phyloP scores from a whole-genome alignment of 2,113 vertebrate species.

The Phalacrocorax carbo region DNA sequence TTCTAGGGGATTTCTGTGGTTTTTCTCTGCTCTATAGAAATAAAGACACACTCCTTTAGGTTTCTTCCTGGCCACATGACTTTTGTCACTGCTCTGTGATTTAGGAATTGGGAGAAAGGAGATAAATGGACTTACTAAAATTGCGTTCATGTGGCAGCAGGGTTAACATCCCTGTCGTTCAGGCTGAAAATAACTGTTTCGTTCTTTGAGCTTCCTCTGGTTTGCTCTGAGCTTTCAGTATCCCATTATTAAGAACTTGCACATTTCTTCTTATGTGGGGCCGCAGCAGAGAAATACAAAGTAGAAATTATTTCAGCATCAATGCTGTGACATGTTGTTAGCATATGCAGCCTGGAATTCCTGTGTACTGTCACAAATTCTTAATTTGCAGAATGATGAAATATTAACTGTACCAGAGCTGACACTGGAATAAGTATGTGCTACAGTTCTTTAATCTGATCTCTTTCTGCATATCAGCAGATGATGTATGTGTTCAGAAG shows the following conservation, averaged over 20 bases:
- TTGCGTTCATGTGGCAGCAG: neutral
- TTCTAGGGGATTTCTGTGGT: neutral
- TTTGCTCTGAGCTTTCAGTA: neutral
- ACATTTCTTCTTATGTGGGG: neutral
- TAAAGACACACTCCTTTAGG: fast-evolving
- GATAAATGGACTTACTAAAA: neutral
- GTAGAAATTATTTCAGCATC: neutral
- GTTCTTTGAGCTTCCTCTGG: neutral
- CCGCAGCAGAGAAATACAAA: neutral
- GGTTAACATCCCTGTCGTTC: neutral
- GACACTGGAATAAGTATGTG: neutral
- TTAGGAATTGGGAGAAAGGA: neutral
- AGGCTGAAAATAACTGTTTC: neutral
- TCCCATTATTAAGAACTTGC: neutral
- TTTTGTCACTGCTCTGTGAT: neutral
- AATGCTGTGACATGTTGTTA: neutral
- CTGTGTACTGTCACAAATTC: conserved; percentile 6
- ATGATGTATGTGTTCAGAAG: neutral
- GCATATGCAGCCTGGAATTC: neutral
- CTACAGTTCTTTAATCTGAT: neutral
- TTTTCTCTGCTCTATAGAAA: neutral
- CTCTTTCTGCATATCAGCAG: neutral
- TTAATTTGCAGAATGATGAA: neutral
- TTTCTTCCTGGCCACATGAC: neutral
- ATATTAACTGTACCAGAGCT: neutral